Conservation (phyloP, 2,888 invertebrate species). For the Hydraecia micacea region DNA sequence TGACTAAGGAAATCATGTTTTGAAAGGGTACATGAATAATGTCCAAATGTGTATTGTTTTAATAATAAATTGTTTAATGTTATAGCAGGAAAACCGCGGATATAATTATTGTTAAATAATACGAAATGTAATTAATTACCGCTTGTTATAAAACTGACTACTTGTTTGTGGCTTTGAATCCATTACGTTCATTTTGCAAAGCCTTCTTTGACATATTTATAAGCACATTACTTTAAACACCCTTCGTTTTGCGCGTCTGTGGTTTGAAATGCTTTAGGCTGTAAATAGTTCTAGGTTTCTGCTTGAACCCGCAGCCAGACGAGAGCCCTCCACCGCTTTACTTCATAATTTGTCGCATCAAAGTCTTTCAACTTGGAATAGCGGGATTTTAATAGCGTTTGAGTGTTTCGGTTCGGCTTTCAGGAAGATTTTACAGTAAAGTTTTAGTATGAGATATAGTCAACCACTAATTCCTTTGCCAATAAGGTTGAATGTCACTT, state of each 20-base stretch:
- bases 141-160: constrained; percentile 26
- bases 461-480: neutral
- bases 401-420: neutral
- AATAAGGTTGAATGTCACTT: neutral
- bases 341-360: constrained; percentile 36
- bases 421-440: neutral
- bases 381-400: constrained; percentile 10
- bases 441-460: neutral
- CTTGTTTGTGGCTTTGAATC: constrained; percentile 25
- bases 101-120: constrained; percentile 26
- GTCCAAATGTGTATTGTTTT: constrained; percentile 20
- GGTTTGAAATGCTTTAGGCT: constrained; percentile 5
- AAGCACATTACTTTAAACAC: constrained; percentile 20
- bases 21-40: constrained; percentile 26
- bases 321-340: constrained; percentile 13
- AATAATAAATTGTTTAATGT: constrained; percentile 24
- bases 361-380: constrained; percentile 34
- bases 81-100: constrained; percentile 44
- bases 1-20: constrained; percentile 30
- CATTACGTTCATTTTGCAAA: constrained; percentile 13
- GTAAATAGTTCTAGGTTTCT: constrained; percentile 12
- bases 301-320: constrained; percentile 27
- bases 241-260: constrained; percentile 19
- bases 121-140: constrained; percentile 19
- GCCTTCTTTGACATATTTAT: constrained; percentile 36